These are phyloP conservation scores for Tringa solitaria DNA, from an alignment of 2,113 vertebrate genomes.

Conservation along the genomic window DNA sequence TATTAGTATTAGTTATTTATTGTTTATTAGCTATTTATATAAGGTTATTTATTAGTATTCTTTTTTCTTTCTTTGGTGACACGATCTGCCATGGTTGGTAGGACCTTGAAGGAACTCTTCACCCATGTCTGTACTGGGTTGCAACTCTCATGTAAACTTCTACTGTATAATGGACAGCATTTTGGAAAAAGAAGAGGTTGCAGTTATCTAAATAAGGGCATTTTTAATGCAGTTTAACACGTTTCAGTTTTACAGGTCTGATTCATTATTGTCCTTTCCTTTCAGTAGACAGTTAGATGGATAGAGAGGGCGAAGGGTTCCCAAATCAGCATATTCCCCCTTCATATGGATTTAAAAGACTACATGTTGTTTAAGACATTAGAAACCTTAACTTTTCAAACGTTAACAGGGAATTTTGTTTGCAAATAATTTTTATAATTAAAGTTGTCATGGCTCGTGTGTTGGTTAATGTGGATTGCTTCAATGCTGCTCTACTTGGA, in stretches of 20 bases:
- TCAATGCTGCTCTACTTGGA: not conserved
- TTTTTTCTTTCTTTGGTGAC: not conserved
- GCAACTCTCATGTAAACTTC: not conserved
- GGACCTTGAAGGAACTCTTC: not conserved
- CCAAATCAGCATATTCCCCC: not conserved
- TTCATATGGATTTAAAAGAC: not conserved
- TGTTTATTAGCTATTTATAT: too few species aligned
- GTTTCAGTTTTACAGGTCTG: not conserved
- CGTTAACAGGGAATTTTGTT: not conserved
- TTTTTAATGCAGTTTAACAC: not conserved
- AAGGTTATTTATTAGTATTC: not conserved
- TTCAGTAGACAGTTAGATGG: not conserved
- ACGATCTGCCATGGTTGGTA: not conserved
- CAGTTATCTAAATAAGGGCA: not conserved
- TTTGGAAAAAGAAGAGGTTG: not conserved
- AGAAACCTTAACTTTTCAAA: not conserved
- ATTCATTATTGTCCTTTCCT: not conserved
- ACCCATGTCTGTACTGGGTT: not conserved
- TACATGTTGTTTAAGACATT: not conserved
- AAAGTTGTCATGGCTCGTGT: not conserved
- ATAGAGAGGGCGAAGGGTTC: not conserved
- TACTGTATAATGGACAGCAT: not conserved
- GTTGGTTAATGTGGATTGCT: not conserved
- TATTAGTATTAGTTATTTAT: not conserved
- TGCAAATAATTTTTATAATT: not conserved